phyloP scores from a whole-genome alignment of 2,888 invertebrate genomes.

The Tryphoninae sp. region DNA sequence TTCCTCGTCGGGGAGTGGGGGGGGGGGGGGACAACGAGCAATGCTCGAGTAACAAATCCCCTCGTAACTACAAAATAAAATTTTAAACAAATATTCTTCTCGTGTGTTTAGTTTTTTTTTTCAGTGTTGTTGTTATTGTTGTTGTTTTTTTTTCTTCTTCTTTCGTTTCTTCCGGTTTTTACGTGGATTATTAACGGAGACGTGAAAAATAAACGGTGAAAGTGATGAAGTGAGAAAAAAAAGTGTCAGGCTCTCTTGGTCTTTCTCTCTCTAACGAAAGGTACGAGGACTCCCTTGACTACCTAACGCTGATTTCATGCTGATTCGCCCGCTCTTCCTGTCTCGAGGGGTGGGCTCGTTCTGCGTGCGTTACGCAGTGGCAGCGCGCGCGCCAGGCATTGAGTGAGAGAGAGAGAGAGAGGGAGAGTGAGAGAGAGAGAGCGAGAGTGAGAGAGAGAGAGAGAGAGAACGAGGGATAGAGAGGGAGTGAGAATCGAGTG shows the following conservation, averaged over 20 bases:
- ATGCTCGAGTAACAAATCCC: constrained; percentile 45
- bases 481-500: constrained; percentile 37
- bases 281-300: neutral
- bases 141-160: too few species aligned
- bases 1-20: constrained; percentile 50
- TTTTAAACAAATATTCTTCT: neutral
- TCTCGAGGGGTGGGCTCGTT: neutral
- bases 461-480: constrained; percentile 24
- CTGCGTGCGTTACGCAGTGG: constrained; percentile 52
- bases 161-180: neutral
- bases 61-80: neutral
- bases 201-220: neutral
- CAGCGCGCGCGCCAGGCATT: constrained; percentile 19
- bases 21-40: constrained; percentile 23
- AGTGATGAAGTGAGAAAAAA: neutral
- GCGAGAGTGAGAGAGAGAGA: constrained; percentile 19
- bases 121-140: neutral
- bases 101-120: neutral
- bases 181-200: too few species aligned
- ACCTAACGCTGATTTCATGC: constrained; percentile 21
- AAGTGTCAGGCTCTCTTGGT: neutral
- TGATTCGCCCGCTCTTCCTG: constrained; percentile 32
- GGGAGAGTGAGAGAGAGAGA: constrained; percentile 20
- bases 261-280: neutral
- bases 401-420: constrained; percentile 25